phyloP scores from a whole-genome alignment of 2,113 vertebrate species.

The Pelobates fuscus region DNA sequence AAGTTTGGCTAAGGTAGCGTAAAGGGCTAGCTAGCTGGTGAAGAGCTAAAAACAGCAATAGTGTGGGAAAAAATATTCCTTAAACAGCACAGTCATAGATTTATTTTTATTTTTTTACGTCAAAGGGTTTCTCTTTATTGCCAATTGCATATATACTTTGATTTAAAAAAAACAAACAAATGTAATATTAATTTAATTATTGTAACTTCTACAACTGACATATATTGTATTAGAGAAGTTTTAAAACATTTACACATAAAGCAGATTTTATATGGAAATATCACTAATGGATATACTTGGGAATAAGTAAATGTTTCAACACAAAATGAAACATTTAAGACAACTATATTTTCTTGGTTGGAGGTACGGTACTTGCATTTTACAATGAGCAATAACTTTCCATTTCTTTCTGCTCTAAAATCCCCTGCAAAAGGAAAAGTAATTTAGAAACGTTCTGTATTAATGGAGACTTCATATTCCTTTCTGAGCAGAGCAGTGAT shows the following conservation, averaged over 20 bases:
- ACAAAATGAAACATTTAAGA: slow-evolving; percentile 21
- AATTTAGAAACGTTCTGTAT: slow-evolving; percentile 28
- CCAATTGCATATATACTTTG: no score
- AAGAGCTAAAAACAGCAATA: no score
- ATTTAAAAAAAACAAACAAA: no score
- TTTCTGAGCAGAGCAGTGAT: slow-evolving; percentile 26
- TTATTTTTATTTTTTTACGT: no score
- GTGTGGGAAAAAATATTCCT: no score
- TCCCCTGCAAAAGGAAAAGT: slow-evolving; percentile 9
- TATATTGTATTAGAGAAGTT: no score
- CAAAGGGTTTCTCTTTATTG: no score
- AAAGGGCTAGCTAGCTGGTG: no score
- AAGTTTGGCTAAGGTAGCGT: no score
- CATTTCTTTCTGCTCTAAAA: slow-evolving; percentile 5
- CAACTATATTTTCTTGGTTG: slow-evolving; percentile 23
- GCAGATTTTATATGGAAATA: slow-evolving; percentile 6
- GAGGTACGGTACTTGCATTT: slow-evolving; percentile 28
- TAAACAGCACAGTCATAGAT: no score
- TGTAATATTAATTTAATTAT: no score
- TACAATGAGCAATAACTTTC: slow-evolving; percentile 20
- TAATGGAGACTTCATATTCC: slow-evolving; percentile 41
- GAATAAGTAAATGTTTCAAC: slow-evolving; percentile 21
- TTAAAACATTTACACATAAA: neutral
- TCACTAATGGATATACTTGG: slow-evolving; percentile 14
- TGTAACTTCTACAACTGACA: no score